Evolutionary conservation across 1,140 invertebrate species (phyloP), one percentile per base, ranked within the genome.

Genomic region (Heliconius congener): DNA sequence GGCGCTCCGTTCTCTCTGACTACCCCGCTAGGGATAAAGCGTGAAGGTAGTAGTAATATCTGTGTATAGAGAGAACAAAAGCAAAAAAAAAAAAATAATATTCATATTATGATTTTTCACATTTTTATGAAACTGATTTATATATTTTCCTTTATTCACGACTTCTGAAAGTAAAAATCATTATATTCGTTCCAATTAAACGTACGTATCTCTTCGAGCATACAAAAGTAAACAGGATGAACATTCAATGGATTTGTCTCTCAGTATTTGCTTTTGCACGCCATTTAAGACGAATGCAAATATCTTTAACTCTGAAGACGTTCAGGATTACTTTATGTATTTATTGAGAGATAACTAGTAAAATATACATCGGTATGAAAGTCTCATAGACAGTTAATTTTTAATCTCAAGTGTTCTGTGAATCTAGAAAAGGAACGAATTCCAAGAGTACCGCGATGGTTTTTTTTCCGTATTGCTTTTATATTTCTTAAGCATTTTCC

Each of bases 231-330:
- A 72, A 72, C 71, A 72, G 71, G 37, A 72, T 72, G 71, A 72
- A 72, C 71, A 72, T 72, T 42, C 71, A 72, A 72, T 72, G 71
- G 71, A 72, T 72, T 72, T 42, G 34, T 72, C 71, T 72, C 71
- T 37, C 71, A 39, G 37, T 72, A 42, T 72, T 72, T 72, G 71
- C 71, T 72, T 72, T 42, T 72, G 37, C 37, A 72, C 71, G 71
- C 71, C 71, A 72, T 72, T 72, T 72, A 72, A 72, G 71, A 72
- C 37, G 34, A 39, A 72, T 27, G 60, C 60, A 66, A 66, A 66
- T 66, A 66, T 66, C 88, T 90, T 92, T 87, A 86, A 83, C 82
- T 66, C 60, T 66, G 60, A 66, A 66, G 60, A 30, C 60, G 60
- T 66, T 66, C 60, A 66, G 27, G 13, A 66, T 66, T 66, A 66